Base-by-base conservation (phyloP, 2,888 invertebrate genomes). In the Athripsodes cinereus region DNA sequence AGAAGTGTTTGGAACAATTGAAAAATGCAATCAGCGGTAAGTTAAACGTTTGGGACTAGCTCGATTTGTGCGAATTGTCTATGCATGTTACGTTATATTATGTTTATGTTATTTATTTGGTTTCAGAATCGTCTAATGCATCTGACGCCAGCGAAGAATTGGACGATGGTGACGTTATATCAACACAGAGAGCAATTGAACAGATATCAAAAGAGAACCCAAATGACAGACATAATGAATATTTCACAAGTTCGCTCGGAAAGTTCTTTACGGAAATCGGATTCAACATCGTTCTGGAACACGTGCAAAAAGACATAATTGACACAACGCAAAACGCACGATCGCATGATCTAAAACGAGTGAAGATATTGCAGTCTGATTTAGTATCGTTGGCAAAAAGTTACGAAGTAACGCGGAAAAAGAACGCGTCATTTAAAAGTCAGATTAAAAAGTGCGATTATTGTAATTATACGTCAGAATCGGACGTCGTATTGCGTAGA, bases 381-480 rank as follows among this genome's bases (percentile, higher is more conserved):
- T 10, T 47, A 13, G 47, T 21, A 11, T 10, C 47, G 20, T 19
- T 47, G 47, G 21, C 2, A 13, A 21, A 19, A 19, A 47, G 21
- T 21, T 21, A 20, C 21, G 47, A 19, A 6, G 47, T 20, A 8
- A 47, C 20, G 11, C 8, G 16, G 20, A 21, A 47, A 19, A 18
- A 20, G 19, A 47, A 47, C 21, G 47, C 47, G 3, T 2, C 47
- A 6, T 47, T 19, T 20, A 19, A 21, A 47, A 6, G 10, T 2
- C 47, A 21, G 21, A 8, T n/a, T 3, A 47, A 47, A 47, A 21
- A 10, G 5, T 53, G 53, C 18, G 10, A 22, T 1, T 13, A 22
- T 21, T 53, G 53, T n/a, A 46, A 46, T 22, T 53, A 40, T 26
- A 11, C 20, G 11, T 40, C 46, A 1, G 53, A 53, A n/a, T 53